Conservation (phyloP, 2,113 vertebrate genomes). For the Aptenodytes forsteri region DNA sequence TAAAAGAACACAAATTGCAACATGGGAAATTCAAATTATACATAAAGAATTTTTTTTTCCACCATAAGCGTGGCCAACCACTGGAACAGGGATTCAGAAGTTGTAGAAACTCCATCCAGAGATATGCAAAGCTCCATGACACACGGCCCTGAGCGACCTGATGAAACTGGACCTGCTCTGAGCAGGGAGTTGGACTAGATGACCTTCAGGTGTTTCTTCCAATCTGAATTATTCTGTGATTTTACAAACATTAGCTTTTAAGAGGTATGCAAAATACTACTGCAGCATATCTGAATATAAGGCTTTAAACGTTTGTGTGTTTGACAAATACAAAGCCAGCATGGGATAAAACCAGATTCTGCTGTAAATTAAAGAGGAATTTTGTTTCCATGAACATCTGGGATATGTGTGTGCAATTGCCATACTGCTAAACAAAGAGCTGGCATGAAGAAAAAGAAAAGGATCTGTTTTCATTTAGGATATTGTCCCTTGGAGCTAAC, state of each 20-base stretch:
- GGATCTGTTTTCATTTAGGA: constrained; percentile 68
- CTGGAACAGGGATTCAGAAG: neutral
- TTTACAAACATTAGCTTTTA: neutral
- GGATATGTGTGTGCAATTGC: neutral
- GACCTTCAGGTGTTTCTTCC: neutral
- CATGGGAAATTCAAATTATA: neutral
- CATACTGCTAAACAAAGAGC: constrained; percentile 44
- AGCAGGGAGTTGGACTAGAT: neutral
- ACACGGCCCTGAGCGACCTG: neutral
- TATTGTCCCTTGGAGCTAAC: constrained; percentile 36
- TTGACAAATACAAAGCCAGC: constrained; percentile 26
- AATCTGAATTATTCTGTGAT: neutral
- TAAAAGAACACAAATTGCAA: neutral
- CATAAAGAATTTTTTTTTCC: neutral
- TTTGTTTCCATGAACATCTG: constrained; percentile 49
- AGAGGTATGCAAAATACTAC: neutral
- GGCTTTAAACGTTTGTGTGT: neutral
- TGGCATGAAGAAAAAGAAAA: constrained; percentile 48
- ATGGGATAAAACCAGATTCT: constrained; percentile 29
- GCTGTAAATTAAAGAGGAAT: constrained; percentile 46
- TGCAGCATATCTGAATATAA: neutral
- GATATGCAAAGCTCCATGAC: neutral
- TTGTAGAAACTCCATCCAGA: neutral
- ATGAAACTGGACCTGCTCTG: neutral
- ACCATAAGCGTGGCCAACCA: neutral